Percentiles rank a stretch among this genome's conserved stretches.
These are phyloP conservation scores for Trichoplax adhaerens DNA, from an alignment of 37 sponge, comb jelly and placozoan species.

Conservation along the genomic window DNA sequence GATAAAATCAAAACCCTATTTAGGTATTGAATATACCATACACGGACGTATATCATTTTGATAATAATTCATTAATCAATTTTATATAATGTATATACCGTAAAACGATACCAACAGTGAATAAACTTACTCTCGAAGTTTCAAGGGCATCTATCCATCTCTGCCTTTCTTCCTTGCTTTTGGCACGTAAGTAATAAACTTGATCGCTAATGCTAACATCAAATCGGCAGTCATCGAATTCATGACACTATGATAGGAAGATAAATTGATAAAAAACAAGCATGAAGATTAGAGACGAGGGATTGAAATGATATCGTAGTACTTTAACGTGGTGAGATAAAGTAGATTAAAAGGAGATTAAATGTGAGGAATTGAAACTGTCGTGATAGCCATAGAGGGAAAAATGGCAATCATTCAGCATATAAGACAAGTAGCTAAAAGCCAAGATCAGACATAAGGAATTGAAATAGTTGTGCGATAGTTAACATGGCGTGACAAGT, in stretches of 20 bases:
- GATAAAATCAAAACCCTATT: too few relatives aligned
- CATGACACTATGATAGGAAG: constrained; percentile 38
- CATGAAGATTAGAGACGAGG: constrained; percentile 3
- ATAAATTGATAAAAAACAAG: neutral
- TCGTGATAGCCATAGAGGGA: neutral
- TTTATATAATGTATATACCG: too few relatives aligned
- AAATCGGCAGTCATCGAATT: constrained; percentile 77
- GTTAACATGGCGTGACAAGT: too few relatives aligned
- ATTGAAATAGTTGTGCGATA: too few relatives aligned
- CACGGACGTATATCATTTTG: too few relatives aligned
- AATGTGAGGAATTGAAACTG: too few relatives aligned
- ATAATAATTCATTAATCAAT: too few relatives aligned
- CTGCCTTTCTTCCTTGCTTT: constrained; percentile 36
- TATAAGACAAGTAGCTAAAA: neutral
- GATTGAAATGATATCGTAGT: neutral
- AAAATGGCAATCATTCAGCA: neutral
- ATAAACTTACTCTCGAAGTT: constrained; percentile 32
- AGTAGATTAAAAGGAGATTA: too few relatives aligned
- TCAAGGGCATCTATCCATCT: constrained; percentile 69
- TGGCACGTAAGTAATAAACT: constrained; percentile 61
- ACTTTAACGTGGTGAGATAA: too few relatives aligned
- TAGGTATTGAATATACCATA: too few relatives aligned
- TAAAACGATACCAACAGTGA: too few relatives aligned
- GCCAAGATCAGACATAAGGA: too few relatives aligned
- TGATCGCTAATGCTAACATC: constrained; percentile 58